Conservation (phyloP, 2,888 invertebrate genomes). For the Ctenicera cuprea region DNA sequence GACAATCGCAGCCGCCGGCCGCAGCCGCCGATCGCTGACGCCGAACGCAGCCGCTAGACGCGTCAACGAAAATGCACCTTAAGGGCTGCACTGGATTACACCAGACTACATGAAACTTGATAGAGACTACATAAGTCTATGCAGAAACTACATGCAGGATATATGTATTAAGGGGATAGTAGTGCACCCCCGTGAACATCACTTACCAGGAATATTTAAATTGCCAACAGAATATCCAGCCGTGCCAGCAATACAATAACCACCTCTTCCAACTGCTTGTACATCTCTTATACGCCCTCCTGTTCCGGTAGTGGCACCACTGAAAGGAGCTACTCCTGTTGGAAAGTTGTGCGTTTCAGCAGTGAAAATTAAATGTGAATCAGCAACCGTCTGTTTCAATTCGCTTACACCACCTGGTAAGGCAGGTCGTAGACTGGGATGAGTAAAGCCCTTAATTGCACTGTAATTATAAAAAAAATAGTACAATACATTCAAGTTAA, state of each 20-base stretch:
- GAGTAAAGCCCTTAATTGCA: slow-evolving; percentile 89
- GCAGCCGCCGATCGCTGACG: too few relatives aligned
- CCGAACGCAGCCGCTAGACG: too few relatives aligned
- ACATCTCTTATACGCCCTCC: slow-evolving; percentile 97
- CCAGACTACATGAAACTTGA: too few relatives aligned
- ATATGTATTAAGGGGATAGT: too few relatives aligned
- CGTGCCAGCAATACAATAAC: slow-evolving; percentile 95
- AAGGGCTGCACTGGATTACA: too few relatives aligned
- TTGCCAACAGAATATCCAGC: slow-evolving; percentile 98
- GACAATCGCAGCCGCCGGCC: too few relatives aligned
- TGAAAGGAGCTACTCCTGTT: slow-evolving; percentile 97
- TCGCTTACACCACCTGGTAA: slow-evolving; percentile 80
- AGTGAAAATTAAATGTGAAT: slow-evolving; percentile 95
- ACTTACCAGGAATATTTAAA: slow-evolving; percentile 88
- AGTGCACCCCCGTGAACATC: too few relatives aligned
- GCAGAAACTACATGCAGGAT: too few relatives aligned
- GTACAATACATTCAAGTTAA: too few relatives aligned
- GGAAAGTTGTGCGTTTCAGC: slow-evolving; percentile 99
- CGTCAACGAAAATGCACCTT: too few relatives aligned
- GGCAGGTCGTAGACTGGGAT: slow-evolving; percentile 81
- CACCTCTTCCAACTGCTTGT: slow-evolving; percentile 95
- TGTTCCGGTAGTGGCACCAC: slow-evolving; percentile 98
- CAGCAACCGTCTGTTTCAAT: slow-evolving; percentile 74
- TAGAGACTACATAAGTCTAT: too few relatives aligned
- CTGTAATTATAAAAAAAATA: slow-evolving; percentile 74